Evolutionary conservation across 2,797 vertebrate genomes (phyloP).

Genomic region (Spheniscus humboldti): DNA sequence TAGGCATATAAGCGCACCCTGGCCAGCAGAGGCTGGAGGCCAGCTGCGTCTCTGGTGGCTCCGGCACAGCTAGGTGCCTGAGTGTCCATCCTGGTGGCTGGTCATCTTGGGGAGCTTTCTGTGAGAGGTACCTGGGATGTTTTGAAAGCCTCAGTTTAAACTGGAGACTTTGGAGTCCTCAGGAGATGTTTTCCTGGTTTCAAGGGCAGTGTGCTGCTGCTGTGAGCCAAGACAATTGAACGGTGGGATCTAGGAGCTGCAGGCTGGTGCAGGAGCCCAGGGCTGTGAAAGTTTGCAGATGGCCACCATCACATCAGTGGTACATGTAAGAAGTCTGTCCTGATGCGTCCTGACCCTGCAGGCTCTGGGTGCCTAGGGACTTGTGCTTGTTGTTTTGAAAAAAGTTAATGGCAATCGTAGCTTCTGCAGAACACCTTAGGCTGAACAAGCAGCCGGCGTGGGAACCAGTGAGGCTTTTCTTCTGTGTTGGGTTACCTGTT

Average conservation of each 20-base stretch:
- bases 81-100: no score
- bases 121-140: background rate
- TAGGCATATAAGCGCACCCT: background rate
- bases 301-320: background rate
- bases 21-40: background rate
- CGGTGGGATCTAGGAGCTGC: background rate
- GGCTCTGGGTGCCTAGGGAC: background rate
- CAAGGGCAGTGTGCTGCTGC: background rate
- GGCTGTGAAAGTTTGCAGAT: background rate
- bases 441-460: background rate
- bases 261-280: background rate
- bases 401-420: background rate
- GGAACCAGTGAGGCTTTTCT: background rate
- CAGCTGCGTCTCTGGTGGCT: accelerated
- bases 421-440: background rate
- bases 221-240: background rate
- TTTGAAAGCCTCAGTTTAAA: background rate
- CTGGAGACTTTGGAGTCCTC: background rate
- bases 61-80: accelerated
- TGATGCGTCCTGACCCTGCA: background rate
- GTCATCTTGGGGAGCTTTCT: background rate
- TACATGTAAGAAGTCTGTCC: background rate
- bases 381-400: background rate
- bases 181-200: background rate
- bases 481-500: background rate